Percentiles rank a stretch among this genome's conserved stretches.
These are phyloP conservation scores for Micrastur ruficollis DNA, from an alignment of 2,797 vertebrate genomes.

Conservation along the genomic window DNA sequence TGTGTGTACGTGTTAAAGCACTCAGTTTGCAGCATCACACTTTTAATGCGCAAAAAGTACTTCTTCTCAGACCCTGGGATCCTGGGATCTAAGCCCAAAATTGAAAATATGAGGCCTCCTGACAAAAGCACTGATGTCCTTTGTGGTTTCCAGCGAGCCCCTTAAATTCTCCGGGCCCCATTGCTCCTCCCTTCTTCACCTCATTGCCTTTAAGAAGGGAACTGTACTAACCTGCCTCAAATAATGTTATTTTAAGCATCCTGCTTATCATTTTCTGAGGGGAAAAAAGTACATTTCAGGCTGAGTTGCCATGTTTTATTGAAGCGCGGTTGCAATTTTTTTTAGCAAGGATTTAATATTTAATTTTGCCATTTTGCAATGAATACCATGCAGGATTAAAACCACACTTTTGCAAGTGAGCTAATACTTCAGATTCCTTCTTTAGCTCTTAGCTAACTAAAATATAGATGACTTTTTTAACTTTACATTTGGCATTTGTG, in stretches of 20 bases:
- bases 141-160: background rate
- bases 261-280: background rate
- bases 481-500: background rate
- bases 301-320: background rate
- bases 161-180: background rate
- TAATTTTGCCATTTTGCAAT: conserved; percentile 14
- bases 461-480: background rate
- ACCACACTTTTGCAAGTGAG: background rate
- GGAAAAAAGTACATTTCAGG: background rate
- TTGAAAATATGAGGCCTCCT: background rate
- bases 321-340: background rate
- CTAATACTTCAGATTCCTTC: background rate
- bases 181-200: background rate
- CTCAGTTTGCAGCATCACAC: background rate
- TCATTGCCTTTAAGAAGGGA: background rate
- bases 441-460: background rate
- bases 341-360: background rate
- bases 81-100: background rate
- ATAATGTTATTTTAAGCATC: conserved; percentile 14
- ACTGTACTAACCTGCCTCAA: background rate
- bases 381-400: background rate
- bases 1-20: background rate
- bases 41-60: background rate
- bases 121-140: background rate
- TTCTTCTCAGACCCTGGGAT: background rate